These are phyloP conservation scores for Panthera uncia DNA, from an alignment of 2,113 vertebrate genomes.

Conservation along the genomic window DNA sequence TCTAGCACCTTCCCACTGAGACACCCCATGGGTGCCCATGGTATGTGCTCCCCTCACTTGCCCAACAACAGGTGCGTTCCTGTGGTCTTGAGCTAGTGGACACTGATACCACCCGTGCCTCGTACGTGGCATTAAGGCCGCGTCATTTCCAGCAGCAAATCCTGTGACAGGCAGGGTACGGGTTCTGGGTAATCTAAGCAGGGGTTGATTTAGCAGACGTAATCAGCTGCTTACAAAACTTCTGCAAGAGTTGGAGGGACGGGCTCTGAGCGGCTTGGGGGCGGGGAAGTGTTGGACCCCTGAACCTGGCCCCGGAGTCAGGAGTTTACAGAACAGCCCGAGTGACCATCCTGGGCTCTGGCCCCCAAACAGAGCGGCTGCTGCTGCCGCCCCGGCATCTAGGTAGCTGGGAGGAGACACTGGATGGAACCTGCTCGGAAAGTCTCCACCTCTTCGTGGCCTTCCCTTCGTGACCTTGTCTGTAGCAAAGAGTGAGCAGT, in stretches of 20 bases:
- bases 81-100: background rate
- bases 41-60: background rate
- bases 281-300: background rate
- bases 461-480: background rate
- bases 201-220: background rate
- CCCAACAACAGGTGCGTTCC: background rate
- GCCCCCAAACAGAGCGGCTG: background rate
- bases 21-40: accelerated
- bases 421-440: background rate
- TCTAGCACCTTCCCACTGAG: background rate
- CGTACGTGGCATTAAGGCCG: background rate
- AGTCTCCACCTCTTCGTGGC: background rate
- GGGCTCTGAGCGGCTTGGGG: background rate
- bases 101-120: background rate
- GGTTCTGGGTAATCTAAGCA: background rate
- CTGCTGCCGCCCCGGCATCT: background rate
- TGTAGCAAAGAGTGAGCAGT: background rate
- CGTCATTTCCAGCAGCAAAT: background rate
- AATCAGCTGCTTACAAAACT: background rate
- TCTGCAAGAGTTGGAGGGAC: background rate
- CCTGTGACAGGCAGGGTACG: background rate
- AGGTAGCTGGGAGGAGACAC: background rate
- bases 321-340: background rate
- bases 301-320: background rate
- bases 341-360: background rate